These are phyloP conservation scores for Hedya salicella DNA, from an alignment of 2,888 invertebrate genomes.

Conservation along the genomic window DNA sequence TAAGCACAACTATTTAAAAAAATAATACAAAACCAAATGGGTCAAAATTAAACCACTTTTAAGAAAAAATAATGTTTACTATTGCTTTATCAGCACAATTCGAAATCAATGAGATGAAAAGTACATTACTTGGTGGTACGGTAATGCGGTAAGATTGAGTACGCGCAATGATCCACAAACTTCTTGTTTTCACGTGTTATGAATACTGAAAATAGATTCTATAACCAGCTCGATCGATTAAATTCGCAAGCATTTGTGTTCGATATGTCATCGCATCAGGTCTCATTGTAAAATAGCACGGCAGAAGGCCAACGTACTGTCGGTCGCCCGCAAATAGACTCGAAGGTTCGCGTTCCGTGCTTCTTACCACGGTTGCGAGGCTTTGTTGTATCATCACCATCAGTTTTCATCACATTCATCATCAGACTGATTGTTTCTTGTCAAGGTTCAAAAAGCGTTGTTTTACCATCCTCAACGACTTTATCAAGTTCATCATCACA, in stretches of 20 bases:
- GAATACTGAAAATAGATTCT: not conserved
- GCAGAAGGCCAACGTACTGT: slow-evolving; percentile 79
- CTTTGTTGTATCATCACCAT: slow-evolving; percentile 27
- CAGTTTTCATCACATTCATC: not conserved
- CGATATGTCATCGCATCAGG: slow-evolving; percentile 64
- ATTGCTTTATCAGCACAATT: too few species aligned
- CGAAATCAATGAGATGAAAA: too few species aligned
- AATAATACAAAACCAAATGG: too few species aligned
- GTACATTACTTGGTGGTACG: too few species aligned
- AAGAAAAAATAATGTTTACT: too few species aligned
- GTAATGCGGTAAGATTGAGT: too few species aligned
- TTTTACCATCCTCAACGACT: not conserved
- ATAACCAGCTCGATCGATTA: slow-evolving; percentile 21
- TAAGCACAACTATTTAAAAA: too few species aligned
- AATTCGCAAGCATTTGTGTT: slow-evolving; percentile 48
- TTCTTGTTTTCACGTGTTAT: too few species aligned
- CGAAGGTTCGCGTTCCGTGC: slow-evolving; percentile 76
- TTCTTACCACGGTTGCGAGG: slow-evolving; percentile 56
- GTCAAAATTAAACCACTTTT: too few species aligned
- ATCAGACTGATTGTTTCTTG: not conserved
- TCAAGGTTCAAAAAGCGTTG: not conserved
- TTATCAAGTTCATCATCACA: not conserved
- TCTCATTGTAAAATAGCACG: slow-evolving; percentile 73
- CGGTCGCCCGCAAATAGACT: slow-evolving; percentile 75
- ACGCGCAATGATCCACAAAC: too few species aligned